A percentile compares a stretch with the other conserved stretches of the same genome.
These are phyloP conservation scores for Nyleta sp. DNA, from an alignment of 2,888 invertebrate genomes.

Conservation along the genomic window DNA sequence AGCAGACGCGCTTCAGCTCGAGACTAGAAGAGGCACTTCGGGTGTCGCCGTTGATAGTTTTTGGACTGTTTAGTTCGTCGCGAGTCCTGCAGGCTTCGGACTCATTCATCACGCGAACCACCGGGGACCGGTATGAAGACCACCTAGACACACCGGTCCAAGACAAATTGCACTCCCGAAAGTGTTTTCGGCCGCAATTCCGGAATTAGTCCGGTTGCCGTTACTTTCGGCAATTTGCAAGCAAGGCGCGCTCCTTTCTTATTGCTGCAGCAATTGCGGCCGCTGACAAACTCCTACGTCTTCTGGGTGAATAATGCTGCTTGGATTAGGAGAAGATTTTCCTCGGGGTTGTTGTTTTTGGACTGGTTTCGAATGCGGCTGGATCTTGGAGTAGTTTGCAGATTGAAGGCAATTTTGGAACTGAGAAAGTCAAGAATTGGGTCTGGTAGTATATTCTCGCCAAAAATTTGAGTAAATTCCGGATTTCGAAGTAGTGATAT, in stretches of 20 bases:
- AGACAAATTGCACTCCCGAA: conserved; percentile 44
- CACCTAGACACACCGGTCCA: no score
- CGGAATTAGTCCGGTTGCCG: conserved; percentile 44
- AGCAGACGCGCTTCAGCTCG: no score
- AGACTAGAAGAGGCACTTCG: no score
- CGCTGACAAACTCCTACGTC: conserved; percentile 20
- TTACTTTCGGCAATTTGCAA: conserved; percentile 30
- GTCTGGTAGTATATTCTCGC: no score
- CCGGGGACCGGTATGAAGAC: conserved; percentile 46
- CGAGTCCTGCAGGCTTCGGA: conserved; percentile 38
- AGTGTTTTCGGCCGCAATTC: conserved; percentile 44
- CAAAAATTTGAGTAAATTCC: no score
- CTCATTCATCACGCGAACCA: conserved; percentile 61
- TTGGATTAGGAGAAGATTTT: conserved; percentile 1
- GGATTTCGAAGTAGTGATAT: no score
- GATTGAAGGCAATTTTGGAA: no score
- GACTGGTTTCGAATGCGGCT: no score
- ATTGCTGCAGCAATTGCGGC: conserved; percentile 21
- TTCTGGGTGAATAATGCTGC: conserved; percentile 12
- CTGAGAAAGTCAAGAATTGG: no score
- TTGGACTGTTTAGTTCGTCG: conserved; percentile 55
- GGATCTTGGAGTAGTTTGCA: no score
- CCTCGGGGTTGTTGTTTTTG: no score
- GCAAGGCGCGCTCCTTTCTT: background rate
- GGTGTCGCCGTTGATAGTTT: conserved; percentile 56